Conservation (phyloP, 2,888 invertebrate genomes). For the Polydrusus pterygomalis region DNA sequence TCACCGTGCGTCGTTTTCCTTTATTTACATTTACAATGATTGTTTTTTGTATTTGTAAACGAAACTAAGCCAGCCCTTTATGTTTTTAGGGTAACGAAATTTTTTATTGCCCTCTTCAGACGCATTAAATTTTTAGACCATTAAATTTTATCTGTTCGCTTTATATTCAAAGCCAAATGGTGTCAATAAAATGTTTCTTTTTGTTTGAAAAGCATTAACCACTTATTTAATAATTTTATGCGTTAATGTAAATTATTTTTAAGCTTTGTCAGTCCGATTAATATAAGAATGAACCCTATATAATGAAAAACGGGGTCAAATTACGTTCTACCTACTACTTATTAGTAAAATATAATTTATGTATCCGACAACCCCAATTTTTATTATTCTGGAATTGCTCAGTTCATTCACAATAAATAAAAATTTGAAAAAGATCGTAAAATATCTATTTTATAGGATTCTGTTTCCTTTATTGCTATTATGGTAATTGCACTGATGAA, state of each 20-base stretch:
- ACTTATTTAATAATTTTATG: neutral
- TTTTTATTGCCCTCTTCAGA: constrained; percentile 2
- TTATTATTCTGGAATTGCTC: neutral
- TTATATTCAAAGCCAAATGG: neutral
- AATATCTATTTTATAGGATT: neutral
- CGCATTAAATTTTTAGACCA: neutral
- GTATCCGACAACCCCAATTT: neutral
- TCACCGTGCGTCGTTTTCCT: too few relatives aligned
- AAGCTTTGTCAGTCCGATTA: too few relatives aligned
- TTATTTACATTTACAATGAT: too few relatives aligned
- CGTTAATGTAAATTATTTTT: too few relatives aligned
- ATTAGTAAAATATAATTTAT: too few relatives aligned
- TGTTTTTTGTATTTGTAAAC: neutral
- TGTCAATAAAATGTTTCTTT: neutral
- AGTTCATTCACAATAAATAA: neutral
- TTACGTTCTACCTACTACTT: too few relatives aligned
- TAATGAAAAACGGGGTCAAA: too few relatives aligned
- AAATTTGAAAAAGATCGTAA: neutral
- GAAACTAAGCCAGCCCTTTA: neutral
- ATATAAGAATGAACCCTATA: too few relatives aligned
- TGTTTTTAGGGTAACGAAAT: neutral
- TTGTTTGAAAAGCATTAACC: neutral
- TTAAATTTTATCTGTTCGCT: neutral
- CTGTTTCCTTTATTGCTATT: neutral
- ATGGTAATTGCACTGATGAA: neutral